Conservation (phyloP, 1,140 invertebrate genomes). For the Coelopa frigida region DNA sequence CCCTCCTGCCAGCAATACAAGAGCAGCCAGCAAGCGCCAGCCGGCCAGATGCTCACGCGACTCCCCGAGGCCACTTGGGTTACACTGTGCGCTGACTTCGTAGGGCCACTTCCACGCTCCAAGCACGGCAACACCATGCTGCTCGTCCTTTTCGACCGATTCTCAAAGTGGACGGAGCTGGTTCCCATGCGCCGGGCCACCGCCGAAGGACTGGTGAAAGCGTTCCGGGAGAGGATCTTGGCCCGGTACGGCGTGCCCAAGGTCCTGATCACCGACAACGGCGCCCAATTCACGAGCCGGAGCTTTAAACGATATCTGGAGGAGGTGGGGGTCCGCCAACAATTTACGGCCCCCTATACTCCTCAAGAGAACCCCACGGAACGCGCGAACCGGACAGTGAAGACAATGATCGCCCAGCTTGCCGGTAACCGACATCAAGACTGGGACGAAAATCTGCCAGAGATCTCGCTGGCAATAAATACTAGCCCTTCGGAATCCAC, state of each 20-base stretch:
- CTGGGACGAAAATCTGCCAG: not conserved
- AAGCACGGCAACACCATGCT: slow-evolving; percentile 2
- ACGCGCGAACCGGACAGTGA: not conserved
- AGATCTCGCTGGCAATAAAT: not conserved
- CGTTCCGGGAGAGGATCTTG: slow-evolving; percentile 1
- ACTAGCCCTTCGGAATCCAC: not conserved
- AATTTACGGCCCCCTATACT: not conserved
- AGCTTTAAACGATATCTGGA: too few species aligned
- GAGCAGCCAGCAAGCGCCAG: too few species aligned
- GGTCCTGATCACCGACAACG: not conserved
- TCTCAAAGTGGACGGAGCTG: not conserved
- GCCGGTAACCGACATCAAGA: not conserved
- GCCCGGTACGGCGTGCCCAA: not conserved
- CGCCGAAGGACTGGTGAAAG: not conserved
- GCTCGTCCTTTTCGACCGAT: not conserved
- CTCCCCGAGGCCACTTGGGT: too few species aligned
- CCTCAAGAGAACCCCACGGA: slow-evolving; percentile 1
- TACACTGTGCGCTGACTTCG: too few species aligned
- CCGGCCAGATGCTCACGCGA: too few species aligned
- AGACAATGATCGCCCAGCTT: not conserved
- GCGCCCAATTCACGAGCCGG: not conserved
- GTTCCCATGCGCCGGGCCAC: not conserved
- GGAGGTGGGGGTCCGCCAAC: not conserved
- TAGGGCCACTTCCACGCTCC: not conserved
- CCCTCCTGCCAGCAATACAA: too few species aligned